Evolutionary conservation across 2,113 vertebrate genomes (phyloP), one percentile per base, ranked within the genome.

Genomic region (Lycaon pictus): DNA sequence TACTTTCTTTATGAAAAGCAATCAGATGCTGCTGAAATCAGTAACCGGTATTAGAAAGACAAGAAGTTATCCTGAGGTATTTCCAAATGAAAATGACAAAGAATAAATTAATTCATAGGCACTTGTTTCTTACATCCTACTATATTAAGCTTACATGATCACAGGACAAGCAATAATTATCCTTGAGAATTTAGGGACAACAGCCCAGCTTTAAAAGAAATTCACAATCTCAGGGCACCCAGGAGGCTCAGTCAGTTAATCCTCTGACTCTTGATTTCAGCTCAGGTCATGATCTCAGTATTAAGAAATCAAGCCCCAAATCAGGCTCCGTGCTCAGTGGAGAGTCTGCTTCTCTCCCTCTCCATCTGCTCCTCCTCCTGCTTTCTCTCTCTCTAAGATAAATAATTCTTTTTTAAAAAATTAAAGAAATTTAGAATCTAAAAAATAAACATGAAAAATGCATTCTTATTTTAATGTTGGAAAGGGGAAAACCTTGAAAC

Each of bases 21-120:
- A 81, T 93, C 74, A 84, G 87, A 48, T 72, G 27, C 37, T 93
- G 20, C 11, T 93, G 67, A 96, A 93, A 55, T 72, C 11, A n/a
- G 19, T 53, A 60, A 77, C 35, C 79, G 17, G 85, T 20, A 79
- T 83, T 88, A 90, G 20, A 48, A 90, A 96, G 27, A 69, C n/a
- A 85, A 72, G 20, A 81, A 32, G 27, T 84, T 63, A 93, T 74
- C 65, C 88, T 60, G 16, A 77, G 55, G 58, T 74, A 88, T 80
- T 65, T 60, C 77, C 88, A 58, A 65, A 62, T 85, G 5, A 88
- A 53, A 32, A 91, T 48, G n/a, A 86, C 32, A 86, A 72, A 29
- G 19, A 83, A 88, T 48, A 84, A 37, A 74, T 83, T 60, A 74
- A 88, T 23, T 90, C 35, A 25, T 2, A 85, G 55, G 56, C 35